These are phyloP conservation scores for Dermatemys mawii DNA, from an alignment of 2,113 vertebrate species.

Conservation along the genomic window DNA sequence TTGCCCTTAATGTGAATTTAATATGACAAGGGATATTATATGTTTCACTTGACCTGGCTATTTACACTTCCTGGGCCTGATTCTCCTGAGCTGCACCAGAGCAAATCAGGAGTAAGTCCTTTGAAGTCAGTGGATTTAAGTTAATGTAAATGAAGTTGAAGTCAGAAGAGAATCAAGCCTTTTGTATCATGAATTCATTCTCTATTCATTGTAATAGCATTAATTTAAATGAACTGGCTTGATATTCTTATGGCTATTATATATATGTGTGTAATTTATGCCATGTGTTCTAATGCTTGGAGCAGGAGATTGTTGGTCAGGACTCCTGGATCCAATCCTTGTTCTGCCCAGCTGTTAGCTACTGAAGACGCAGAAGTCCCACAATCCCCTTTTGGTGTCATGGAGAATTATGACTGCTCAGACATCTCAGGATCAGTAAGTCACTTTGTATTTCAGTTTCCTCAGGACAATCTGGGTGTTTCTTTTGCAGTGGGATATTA, in stretches of 20 bases:
- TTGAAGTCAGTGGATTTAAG: conserved; percentile 29
- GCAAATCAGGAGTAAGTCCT: conserved; percentile 9
- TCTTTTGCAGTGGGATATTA: not conserved
- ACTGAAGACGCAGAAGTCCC: not conserved
- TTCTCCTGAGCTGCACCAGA: conserved; percentile 20
- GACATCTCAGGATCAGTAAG: not conserved
- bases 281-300: not conserved
- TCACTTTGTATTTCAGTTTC: not conserved
- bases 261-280: conserved; percentile 7
- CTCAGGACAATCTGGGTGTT: not conserved
- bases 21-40: conserved; percentile 38
- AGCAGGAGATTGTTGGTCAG: not conserved
- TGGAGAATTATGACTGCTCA: not conserved
- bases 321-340: not conserved
- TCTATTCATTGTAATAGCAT: conserved; percentile 62
- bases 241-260: conserved; percentile 38
- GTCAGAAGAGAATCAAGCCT: not conserved
- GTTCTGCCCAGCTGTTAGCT: not conserved
- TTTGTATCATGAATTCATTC: conserved; percentile 67
- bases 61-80: conserved; percentile 38
- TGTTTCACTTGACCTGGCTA: conserved; percentile 32
- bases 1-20: conserved; percentile 38
- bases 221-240: conserved; percentile 70
- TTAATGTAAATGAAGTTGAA: not conserved
- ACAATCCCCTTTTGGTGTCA: not conserved